phyloP scores from a whole-genome alignment of 2,797 vertebrate species.

The Poeciliopsis gracilis region DNA sequence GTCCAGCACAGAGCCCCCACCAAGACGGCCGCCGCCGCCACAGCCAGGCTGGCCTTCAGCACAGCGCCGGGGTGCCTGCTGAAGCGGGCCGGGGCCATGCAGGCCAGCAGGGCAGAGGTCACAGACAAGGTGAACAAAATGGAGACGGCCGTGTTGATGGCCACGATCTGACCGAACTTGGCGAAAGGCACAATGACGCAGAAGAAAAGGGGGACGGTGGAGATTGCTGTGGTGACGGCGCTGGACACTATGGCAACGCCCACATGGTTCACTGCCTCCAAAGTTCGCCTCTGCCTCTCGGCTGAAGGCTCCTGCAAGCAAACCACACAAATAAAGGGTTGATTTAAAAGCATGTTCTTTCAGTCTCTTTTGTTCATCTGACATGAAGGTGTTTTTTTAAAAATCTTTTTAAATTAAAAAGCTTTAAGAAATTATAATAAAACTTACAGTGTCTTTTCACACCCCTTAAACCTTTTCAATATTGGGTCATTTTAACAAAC shows the following conservation, averaged over 20 bases:
- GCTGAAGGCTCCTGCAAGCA: slow-evolving; percentile 79
- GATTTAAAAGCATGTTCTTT: slow-evolving; percentile 7
- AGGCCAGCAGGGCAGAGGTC: slow-evolving; percentile 89
- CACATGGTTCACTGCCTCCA: slow-evolving; percentile 90
- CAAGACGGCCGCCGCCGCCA: slow-evolving; percentile 72
- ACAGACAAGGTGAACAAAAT: slow-evolving; percentile 92
- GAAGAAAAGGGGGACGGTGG: slow-evolving; percentile 95
- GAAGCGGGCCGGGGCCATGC: slow-evolving; percentile 88
- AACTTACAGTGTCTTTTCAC: background rate
- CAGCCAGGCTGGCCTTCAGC: slow-evolving; percentile 87
- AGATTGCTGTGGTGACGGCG: slow-evolving; percentile 92
- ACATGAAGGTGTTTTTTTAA: background rate
- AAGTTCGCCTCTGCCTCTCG: slow-evolving; percentile 85
- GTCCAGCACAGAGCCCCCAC: slow-evolving; percentile 80
- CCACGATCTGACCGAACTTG: slow-evolving; percentile 97
- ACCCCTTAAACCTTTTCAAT: background rate
- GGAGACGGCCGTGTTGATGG: slow-evolving; percentile 94
- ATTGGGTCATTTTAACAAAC: background rate
- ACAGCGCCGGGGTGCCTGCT: slow-evolving; percentile 87
- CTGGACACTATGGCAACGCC: slow-evolving; percentile 97
- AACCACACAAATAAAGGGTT: slow-evolving; percentile 31
- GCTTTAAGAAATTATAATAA: background rate
- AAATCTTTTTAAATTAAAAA: background rate
- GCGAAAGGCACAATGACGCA: slow-evolving; percentile 98
- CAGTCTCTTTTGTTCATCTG: background rate